These are phyloP conservation scores for Apodemia zela DNA, from an alignment of 2,888 invertebrate species.

Conservation along the genomic window DNA sequence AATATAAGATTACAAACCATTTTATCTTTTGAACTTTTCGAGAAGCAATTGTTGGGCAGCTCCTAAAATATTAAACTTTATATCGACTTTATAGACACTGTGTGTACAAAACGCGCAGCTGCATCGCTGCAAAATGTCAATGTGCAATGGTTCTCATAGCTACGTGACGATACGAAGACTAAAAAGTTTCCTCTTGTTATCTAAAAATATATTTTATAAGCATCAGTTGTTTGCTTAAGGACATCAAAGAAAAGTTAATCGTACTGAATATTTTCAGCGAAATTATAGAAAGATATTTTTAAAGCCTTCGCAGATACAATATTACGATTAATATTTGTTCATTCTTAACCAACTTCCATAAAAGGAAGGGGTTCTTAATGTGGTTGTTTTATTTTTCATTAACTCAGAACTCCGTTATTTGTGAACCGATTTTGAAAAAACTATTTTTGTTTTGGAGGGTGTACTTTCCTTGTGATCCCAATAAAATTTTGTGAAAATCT, in stretches of 20 bases:
- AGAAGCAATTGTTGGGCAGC: neutral
- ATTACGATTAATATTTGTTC: too few species aligned
- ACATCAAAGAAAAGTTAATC: slow-evolving; percentile 12
- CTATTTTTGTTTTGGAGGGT: too few species aligned
- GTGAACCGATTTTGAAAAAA: too few species aligned
- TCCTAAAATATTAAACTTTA: slow-evolving; percentile 6
- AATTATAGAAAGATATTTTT: neutral
- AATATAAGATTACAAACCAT: neutral
- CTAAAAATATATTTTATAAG: slow-evolving; percentile 14
- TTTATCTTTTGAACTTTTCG: neutral
- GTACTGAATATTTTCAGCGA: neutral
- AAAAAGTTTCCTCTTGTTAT: slow-evolving; percentile 7
- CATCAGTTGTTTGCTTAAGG: slow-evolving; percentile 9
- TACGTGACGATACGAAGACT: slow-evolving; percentile 3
- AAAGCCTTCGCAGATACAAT: neutral
- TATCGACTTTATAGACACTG: neutral
- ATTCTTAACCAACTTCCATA: too few species aligned
- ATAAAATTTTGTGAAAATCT: too few species aligned
- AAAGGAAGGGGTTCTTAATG: too few species aligned
- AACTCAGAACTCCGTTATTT: too few species aligned
- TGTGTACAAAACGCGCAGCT: slow-evolving; percentile 5
- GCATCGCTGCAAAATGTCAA: slow-evolving; percentile 5
- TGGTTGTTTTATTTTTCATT: too few species aligned
- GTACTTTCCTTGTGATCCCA: too few species aligned
- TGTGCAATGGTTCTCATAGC: slow-evolving; percentile 5